Evolutionary conservation across 2,797 vertebrate species (phyloP).

Genomic region (Choloepus didactylus): DNA sequence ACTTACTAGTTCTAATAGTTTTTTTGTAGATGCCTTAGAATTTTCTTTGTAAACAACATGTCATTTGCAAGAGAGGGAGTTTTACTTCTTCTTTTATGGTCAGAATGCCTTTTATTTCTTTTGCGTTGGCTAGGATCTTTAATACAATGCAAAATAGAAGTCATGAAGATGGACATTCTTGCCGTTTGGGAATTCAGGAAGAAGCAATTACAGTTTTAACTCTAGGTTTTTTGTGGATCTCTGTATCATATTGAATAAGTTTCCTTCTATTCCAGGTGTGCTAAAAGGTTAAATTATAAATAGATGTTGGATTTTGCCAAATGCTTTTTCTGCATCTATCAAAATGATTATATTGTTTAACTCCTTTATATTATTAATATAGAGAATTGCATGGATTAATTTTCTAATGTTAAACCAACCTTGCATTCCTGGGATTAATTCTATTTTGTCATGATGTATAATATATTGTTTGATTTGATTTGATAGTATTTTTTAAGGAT

Average conservation of each 20-base stretch:
- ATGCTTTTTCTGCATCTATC: not conserved
- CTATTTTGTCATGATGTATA: not conserved
- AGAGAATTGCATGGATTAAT: not conserved
- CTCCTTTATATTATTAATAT: not conserved
- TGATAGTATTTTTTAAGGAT: not conserved
- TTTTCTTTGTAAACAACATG: not conserved
- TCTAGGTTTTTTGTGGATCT: not conserved
- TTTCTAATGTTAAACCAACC: not conserved
- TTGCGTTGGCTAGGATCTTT: not conserved
- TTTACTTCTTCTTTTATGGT: conserved; percentile 9
- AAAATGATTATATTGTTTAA: not conserved
- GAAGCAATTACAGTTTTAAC: not conserved
- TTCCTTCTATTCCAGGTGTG: not conserved
- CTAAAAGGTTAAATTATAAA: conserved; percentile 20
- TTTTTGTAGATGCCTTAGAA: not conserved
- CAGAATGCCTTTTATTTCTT: not conserved
- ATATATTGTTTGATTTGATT: not conserved
- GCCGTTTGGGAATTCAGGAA: not conserved
- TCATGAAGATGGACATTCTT: not conserved
- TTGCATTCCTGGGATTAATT: not conserved
- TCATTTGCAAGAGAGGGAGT: not conserved
- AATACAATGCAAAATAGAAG: not conserved
- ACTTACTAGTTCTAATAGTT: not conserved
- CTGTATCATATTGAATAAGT: not conserved
- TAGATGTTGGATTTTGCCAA: not conserved